A percentile compares a stretch with the other conserved stretches of the same genome.
These are phyloP conservation scores for Colius striatus DNA, from an alignment of 2,113 vertebrate genomes.

Conservation along the genomic window DNA sequence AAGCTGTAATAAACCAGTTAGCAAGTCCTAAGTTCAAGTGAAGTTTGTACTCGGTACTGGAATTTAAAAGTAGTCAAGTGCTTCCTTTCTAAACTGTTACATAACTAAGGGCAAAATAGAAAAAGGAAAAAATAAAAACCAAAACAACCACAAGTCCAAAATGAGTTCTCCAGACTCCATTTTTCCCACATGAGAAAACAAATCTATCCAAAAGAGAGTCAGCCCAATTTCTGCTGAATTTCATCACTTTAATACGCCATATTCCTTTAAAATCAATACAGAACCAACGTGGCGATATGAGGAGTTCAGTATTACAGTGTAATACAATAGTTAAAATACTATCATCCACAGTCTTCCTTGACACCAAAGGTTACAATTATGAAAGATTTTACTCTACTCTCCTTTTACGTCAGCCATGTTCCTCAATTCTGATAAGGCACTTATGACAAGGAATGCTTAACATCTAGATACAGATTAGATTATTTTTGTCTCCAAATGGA, in stretches of 20 bases:
- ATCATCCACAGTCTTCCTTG: not conserved
- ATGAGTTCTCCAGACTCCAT: not conserved
- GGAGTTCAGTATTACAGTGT: not conserved
- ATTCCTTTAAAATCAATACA: conserved; percentile 3
- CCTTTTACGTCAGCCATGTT: not conserved
- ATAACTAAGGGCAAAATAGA: not conserved
- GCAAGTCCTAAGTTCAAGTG: not conserved
- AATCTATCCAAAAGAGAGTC: not conserved
- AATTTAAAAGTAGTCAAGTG: not conserved
- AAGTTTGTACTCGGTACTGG: not conserved
- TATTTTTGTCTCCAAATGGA: conserved; percentile 5
- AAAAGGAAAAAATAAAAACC: not conserved
- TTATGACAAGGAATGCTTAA: not conserved
- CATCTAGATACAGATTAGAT: not conserved
- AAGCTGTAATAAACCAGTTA: not conserved
- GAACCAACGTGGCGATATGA: not conserved
- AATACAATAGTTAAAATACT: conserved; percentile 20
- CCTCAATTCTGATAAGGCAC: conserved; percentile 38
- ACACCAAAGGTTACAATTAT: conserved; percentile 30
- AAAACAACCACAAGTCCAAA: not conserved
- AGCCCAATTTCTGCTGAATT: not conserved
- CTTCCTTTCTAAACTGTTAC: not conserved
- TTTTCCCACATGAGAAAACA: not conserved
- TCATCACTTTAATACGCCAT: not conserved
- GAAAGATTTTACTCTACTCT: conserved; percentile 29